Base-by-base conservation (phyloP, 2,888 invertebrate species). In the Andrena camellia region DNA sequence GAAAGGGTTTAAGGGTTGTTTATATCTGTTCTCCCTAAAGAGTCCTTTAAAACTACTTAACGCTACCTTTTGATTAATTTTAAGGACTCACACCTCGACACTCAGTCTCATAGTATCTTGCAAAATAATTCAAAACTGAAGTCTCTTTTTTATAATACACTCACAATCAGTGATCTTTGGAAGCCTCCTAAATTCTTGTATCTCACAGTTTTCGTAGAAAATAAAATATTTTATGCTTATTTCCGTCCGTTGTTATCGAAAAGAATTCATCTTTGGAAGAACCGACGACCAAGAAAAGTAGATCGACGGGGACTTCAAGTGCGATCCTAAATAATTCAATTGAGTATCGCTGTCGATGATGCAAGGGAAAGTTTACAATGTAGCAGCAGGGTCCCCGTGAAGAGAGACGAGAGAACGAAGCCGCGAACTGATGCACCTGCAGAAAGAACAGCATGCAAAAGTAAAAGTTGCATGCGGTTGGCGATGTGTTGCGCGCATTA, bases 401-500 rank as follows among this genome's bases (percentile, higher is more conserved):
- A 52, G 50, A 23, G 42, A 29, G 6, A 26, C 26, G 23, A 17
- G 26, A 48, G 59, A 35, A 54, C 66, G 52, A 72, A 68, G 67
- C 62, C 67, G 29, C 76, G 54, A 81, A 76, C 77, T 62, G 35
- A 29, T 62, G 60, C 69, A 71, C 62, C 67, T 67, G 75, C 35
- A 48, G 48, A 35, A 54, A 62, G 62, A 71, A 62, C 57, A 50
- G 33, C 69, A 71, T 54, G 70, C 75, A 77, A 81, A 80, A 67
- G 83, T 84, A 80, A 77, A 83, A 85, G 77, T 85, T 74, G 80
- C 57, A 72, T 71, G 67, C 52, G 57, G 48, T 52, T 17, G 26
- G 50, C 66, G 52, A 68, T 72, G 78, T 83, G 72, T 78, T 87
- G 70, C 73, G 87, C 71, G 80, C 85, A 80, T 86, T 85, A 83